Percentiles rank a stretch among this genome's conserved stretches.
phyloP scores from a whole-genome alignment of 2,113 vertebrate genomes.

The Melozone crissalis region DNA sequence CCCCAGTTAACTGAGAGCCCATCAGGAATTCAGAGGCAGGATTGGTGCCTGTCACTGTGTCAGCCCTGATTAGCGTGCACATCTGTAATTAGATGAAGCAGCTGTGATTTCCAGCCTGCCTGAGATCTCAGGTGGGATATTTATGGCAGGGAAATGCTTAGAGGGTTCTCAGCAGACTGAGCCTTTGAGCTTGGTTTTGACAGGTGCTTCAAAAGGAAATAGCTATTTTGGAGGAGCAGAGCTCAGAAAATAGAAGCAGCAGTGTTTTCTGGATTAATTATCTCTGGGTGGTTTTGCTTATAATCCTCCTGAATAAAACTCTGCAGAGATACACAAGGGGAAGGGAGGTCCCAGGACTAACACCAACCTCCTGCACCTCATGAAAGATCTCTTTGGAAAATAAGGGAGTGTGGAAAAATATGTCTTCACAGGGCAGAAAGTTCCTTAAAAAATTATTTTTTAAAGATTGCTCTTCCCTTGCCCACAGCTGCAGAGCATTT shows the following conservation, averaged over 20 bases:
- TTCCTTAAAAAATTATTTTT: not conserved
- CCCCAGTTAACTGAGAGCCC: not conserved
- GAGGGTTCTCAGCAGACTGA: not conserved
- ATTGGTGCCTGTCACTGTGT: not conserved
- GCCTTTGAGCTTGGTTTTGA: conserved; percentile 29
- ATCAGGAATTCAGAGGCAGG: not conserved
- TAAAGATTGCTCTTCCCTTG: not conserved
- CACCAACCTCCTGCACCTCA: not conserved
- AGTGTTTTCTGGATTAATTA: not conserved
- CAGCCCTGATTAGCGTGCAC: not conserved
- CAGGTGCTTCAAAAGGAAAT: conserved; percentile 1
- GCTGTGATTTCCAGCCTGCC: conserved; percentile 47
- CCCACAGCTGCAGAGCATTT: not conserved
- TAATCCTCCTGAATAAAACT: not conserved
- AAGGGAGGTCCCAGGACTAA: not conserved
- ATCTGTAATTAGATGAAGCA: conserved; percentile 54
- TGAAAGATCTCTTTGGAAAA: not conserved
- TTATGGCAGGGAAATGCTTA: conserved; percentile 13
- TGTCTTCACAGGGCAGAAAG: not conserved
- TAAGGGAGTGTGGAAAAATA: not conserved
- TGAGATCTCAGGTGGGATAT: conserved; percentile 33
- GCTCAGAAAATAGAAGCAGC: not conserved
- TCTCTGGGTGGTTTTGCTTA: not conserved
- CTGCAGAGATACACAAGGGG: not conserved
- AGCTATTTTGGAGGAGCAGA: not conserved